phyloP scores from a whole-genome alignment of 2,113 vertebrate species.

The Neofelis nebulosa region DNA sequence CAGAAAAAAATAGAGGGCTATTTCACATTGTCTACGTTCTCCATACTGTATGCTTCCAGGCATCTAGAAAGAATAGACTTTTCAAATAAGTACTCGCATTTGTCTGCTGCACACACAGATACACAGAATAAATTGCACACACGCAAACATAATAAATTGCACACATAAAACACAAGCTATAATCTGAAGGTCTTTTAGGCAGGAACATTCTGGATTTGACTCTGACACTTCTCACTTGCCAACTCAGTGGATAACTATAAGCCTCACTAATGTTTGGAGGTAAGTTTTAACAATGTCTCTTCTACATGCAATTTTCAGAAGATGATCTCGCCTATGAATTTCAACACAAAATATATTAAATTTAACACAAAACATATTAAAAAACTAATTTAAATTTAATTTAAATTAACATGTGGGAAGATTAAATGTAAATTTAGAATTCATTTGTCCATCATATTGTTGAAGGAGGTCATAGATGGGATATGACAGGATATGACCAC shows the following conservation, averaged over 20 bases:
- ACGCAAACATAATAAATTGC: not conserved
- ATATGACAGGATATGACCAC: not conserved
- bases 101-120: not conserved
- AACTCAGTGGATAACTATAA: not conserved
- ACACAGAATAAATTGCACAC: not conserved
- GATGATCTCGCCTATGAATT: not conserved
- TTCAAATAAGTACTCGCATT: not conserved
- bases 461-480: not conserved
- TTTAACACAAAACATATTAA: not conserved
- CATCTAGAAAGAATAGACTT: not conserved
- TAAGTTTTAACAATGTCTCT: not conserved
- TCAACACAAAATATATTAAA: not conserved
- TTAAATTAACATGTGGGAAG: not conserved
- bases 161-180: not conserved
- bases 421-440: not conserved
- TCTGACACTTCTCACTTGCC: not conserved
- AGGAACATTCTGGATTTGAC: no score
- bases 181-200: not conserved
- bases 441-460: not conserved
- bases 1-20: not conserved
- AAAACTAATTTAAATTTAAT: no score
- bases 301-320: not conserved
- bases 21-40: not conserved
- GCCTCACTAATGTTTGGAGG: not conserved
- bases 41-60: not conserved